phyloP scores from a whole-genome alignment of 2,797 vertebrate genomes.

The Hyperoplus immaculatus region DNA sequence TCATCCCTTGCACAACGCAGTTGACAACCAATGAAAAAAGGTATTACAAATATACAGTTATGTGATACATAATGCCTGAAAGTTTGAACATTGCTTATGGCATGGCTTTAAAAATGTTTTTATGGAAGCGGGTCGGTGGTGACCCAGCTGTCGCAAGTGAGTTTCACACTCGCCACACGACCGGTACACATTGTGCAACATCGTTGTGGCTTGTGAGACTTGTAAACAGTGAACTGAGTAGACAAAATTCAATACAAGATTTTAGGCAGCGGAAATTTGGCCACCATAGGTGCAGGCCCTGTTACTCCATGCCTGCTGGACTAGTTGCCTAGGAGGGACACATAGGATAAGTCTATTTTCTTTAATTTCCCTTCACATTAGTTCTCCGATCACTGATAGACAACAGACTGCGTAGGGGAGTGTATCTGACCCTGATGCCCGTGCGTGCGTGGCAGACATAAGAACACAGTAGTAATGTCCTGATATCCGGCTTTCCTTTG shows the following conservation, averaged over 20 bases:
- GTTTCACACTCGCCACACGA: conserved; percentile 17
- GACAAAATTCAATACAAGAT: conserved; percentile 38
- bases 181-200: conserved; percentile 30
- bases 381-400: conserved; percentile 53
- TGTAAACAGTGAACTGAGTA: conserved; percentile 8
- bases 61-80: not conserved
- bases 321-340: conserved; percentile 82
- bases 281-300: conserved; percentile 49
- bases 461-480: not conserved
- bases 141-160: conserved; percentile 15
- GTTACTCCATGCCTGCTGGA: conserved; percentile 58
- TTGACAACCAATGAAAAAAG: not conserved
- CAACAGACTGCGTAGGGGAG: conserved; percentile 18
- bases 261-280: conserved; percentile 69
- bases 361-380: conserved; percentile 59
- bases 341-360: conserved; percentile 69
- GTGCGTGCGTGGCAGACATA: not conserved
- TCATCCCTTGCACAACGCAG: not conserved
- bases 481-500: too few relatives aligned
- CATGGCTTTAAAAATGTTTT: conserved; percentile 5
- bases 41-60: too few relatives aligned
- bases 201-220: not conserved
- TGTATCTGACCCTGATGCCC: conserved; percentile 18
- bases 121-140: conserved; percentile 7
- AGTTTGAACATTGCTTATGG: conserved; percentile 19